These are phyloP conservation scores for Drosophila varians DNA, from an alignment of 1,140 invertebrate species.

Conservation along the genomic window DNA sequence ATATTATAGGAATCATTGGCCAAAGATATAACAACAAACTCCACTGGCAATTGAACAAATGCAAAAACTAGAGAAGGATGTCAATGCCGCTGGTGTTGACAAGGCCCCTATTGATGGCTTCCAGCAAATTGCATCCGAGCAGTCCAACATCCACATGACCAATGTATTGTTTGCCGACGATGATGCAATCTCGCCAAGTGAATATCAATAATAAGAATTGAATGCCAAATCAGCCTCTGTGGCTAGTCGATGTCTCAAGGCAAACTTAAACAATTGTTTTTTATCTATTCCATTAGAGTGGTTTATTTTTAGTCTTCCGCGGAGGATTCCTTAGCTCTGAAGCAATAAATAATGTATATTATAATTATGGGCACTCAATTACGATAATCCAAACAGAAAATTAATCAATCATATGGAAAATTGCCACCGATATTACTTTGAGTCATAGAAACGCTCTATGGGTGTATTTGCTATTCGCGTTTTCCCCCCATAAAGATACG, in stretches of 20 bases:
- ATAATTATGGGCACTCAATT: no score
- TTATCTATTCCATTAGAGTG: no score
- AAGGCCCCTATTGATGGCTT: conserved; percentile 11
- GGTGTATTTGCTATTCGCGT: conserved; percentile 3
- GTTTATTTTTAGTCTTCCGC: no score
- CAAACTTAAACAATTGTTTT: no score
- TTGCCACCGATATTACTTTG: neutral
- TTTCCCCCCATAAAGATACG: neutral
- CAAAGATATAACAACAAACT: no score
- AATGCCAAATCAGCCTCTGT: conserved; percentile 4
- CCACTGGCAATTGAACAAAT: conserved; percentile 43
- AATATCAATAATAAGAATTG: conserved; percentile 17
- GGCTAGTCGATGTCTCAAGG: neutral
- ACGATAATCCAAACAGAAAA: neutral
- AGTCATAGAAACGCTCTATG: neutral
- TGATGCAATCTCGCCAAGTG: conserved; percentile 40
- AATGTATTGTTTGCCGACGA: conserved; percentile 3
- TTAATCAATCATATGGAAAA: neutral
- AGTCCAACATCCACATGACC: conserved; percentile 4
- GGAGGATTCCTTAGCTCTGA: no score
- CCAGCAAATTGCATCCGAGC: conserved; percentile 28
- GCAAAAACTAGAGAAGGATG: conserved; percentile 19
- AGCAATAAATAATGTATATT: no score
- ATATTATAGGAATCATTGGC: no score
- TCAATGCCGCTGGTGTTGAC: conserved; percentile 21